Conservation (phyloP, 2,888 invertebrate species). For the Sthenelais limicola region DNA sequence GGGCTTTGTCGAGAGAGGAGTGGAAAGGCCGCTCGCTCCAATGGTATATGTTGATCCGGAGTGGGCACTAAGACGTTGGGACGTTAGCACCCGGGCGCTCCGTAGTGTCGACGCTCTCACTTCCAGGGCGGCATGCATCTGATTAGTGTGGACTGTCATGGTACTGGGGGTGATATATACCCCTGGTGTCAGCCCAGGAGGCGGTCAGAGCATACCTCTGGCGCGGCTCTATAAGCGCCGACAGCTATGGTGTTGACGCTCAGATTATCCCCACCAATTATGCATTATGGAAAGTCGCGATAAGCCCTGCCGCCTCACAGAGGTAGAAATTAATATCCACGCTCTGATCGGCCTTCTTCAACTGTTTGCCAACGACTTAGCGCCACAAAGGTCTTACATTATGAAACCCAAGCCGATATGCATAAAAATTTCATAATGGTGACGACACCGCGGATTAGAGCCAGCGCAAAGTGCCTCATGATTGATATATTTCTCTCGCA, state of each 20-base stretch:
- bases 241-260: slow-evolving; percentile 26
- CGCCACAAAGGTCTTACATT: slow-evolving; percentile 35
- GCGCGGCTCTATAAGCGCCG: neutral
- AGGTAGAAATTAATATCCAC: slow-evolving; percentile 39
- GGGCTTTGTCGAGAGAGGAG: no score
- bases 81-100: no score
- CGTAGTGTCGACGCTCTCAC: neutral
- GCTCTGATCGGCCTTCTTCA: neutral
- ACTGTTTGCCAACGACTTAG: slow-evolving; percentile 36
- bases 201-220: slow-evolving; percentile 26
- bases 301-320: slow-evolving; percentile 20
- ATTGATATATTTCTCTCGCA: slow-evolving; percentile 39
- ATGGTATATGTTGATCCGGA: no score
- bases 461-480: neutral
- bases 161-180: slow-evolving; percentile 29
- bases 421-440: slow-evolving; percentile 36
- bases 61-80: no score
- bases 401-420: slow-evolving; percentile 29
- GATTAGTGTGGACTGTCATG: neutral
- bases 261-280: slow-evolving; percentile 34
- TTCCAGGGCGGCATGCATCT: slow-evolving; percentile 9
- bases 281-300: slow-evolving; percentile 35
- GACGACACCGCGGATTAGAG: slow-evolving; percentile 8
- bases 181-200: slow-evolving; percentile 2
- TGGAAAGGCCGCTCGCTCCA: no score